Percentiles rank a stretch among this genome's conserved stretches.
Conservation (phyloP, 2,888 invertebrate genomes). For the Tanaodytes sp. region DNA sequence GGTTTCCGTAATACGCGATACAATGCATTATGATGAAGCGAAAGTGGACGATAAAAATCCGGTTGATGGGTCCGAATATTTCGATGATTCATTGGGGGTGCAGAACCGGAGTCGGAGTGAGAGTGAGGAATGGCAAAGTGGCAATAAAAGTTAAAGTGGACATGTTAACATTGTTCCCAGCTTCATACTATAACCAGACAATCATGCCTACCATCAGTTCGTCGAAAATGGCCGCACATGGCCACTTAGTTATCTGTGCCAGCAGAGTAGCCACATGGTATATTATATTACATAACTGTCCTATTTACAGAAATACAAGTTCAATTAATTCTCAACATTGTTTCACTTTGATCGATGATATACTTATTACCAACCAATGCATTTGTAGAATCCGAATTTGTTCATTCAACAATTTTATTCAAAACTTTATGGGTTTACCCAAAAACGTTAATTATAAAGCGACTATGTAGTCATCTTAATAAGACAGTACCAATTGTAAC, state of each 20-base stretch:
- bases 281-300: constrained; percentile 11
- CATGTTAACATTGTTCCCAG: constrained; percentile 40
- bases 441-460: too few species aligned
- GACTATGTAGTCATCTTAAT: too few species aligned
- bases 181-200: constrained; percentile 28
- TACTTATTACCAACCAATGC: too few species aligned
- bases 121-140: constrained; percentile 25
- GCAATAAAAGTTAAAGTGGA: constrained; percentile 45
- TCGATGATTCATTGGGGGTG: constrained; percentile 38
- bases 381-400: too few species aligned
- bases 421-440: too few species aligned
- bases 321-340: too few species aligned
- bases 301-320: constrained; percentile 7
- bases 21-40: too few species aligned
- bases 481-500: too few species aligned
- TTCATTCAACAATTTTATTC: too few species aligned
- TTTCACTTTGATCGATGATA: too few species aligned
- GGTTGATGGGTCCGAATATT: constrained; percentile 32
- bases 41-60: constrained; percentile 41
- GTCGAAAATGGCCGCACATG: constrained; percentile 39
- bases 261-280: constrained; percentile 32
- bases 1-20: too few species aligned
- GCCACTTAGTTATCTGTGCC: constrained; percentile 40
- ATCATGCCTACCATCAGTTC: constrained; percentile 27
- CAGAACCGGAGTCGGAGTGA: neutral